Evolutionary conservation across 2,888 invertebrate genomes (phyloP).

Genomic region (Noctua pronuba): DNA sequence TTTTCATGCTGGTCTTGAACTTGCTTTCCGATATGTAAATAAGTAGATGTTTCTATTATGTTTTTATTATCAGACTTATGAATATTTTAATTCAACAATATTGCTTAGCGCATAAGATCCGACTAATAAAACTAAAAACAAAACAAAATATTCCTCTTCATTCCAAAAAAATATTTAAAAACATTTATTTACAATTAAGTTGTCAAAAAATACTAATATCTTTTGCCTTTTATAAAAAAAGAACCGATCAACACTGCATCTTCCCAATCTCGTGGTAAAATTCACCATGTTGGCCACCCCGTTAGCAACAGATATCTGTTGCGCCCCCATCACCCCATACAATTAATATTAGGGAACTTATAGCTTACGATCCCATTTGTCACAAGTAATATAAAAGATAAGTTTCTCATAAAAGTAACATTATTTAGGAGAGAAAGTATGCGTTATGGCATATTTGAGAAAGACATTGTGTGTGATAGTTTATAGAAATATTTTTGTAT

Average conservation of each 20-base stretch:
- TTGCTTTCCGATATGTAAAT: conserved; percentile 13
- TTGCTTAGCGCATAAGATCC: not conserved
- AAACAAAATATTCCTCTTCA: not conserved
- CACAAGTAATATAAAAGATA: conserved; percentile 58
- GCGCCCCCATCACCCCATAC: conserved; percentile 73
- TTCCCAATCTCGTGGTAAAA: conserved; percentile 44
- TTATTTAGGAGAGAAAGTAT: conserved; percentile 26
- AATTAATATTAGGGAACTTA: conserved; percentile 67
- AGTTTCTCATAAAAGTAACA: conserved; percentile 53
- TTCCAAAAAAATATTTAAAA: not conserved
- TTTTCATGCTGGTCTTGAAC: not conserved
- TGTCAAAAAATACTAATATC: not conserved
- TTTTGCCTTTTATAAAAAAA: too few species aligned
- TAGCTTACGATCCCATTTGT: conserved; percentile 69
- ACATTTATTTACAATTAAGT: not conserved
- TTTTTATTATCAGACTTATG: conserved; percentile 1
- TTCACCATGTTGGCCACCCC: conserved; percentile 49
- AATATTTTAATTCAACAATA: not conserved
- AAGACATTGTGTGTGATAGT: conserved; percentile 30
- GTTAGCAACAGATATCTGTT: conserved; percentile 87
- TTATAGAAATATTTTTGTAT: conserved; percentile 1
- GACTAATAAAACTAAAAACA: not conserved
- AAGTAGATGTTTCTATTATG: not conserved
- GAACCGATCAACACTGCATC: not conserved
- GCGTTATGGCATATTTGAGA: conserved; percentile 18